Base-by-base conservation (phyloP, 2,113 vertebrate genomes). In the Ameiurus melas region DNA sequence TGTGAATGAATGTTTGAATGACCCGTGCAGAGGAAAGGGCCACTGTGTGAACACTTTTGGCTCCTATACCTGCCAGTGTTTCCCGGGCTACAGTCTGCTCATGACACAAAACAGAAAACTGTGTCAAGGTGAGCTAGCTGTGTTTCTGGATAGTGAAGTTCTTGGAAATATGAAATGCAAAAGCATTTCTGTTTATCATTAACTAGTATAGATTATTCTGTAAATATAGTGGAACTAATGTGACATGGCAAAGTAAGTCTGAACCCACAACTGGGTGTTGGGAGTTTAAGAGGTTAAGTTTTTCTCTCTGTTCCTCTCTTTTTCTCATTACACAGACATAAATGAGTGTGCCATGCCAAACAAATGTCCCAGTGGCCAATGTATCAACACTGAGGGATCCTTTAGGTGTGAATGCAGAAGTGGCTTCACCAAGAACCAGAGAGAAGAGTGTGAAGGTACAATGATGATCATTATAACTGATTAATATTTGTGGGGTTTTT, bases 401-500 rank as follows among this genome's bases (percentile, higher is more conserved):
- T 98, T 97, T 93, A 94, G 75, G 92, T 99, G 98, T 86, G 94
- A 97, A 91, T 99, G 98, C 93, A 95, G 94, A 85, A 92, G 75
- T 14, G 98, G 98, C 90, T 98, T 96, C 85, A 83, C 93, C 93
- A 94, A 96, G 94, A 94, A 95, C 73, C 91, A 90, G 91, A 95
- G 94, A 92, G 97, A 95, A 91, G 93, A 94, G 2, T 99, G 98
- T 4, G 96, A 97, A 97, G 98, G 97, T 98, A 94, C 95, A 88
- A 25, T 57, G n/a, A 14, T 33, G 17, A n/a, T 3, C 53, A 27
- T 17, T 20, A 55, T 55, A 57, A 20, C 71, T n/a, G 27, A n/a
- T 2, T 36, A 5, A 53, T 7, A n/a, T 68, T 22, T 64, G n/a
- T 81, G n/a, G n/a, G n/a, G n/a, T n/a, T 19, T 55, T 39, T 39